These are phyloP conservation scores for Drosophila mettleri DNA, from an alignment of 2,888 invertebrate genomes.

Conservation along the genomic window DNA sequence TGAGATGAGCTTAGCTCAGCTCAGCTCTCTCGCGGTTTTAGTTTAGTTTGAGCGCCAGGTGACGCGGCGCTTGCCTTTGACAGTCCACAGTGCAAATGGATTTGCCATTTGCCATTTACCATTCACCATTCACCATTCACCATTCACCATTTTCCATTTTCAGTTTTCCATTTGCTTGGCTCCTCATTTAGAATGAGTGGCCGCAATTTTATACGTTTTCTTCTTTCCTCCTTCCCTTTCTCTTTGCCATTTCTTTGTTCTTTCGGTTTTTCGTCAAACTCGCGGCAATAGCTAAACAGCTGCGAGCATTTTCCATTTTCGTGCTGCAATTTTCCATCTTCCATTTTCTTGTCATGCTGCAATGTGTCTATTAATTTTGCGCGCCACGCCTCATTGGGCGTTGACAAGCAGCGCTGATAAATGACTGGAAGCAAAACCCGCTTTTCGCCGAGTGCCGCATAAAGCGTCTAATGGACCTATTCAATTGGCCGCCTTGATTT, in stretches of 20 bases:
- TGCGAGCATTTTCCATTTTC: slow-evolving; percentile 28
- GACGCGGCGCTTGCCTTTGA: slow-evolving; percentile 54
- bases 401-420: slow-evolving; percentile 66
- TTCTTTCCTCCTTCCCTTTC: no score
- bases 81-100: slow-evolving; percentile 73
- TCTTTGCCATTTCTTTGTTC: slow-evolving; percentile 7
- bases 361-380: slow-evolving; percentile 66
- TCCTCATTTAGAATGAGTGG: slow-evolving; percentile 60
- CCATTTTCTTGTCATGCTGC: slow-evolving; percentile 31
- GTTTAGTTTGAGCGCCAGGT: slow-evolving; percentile 34
- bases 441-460: slow-evolving; percentile 34
- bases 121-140: not conserved
- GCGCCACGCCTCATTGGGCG: slow-evolving; percentile 52
- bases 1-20: slow-evolving; percentile 13
- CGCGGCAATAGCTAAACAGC: slow-evolving; percentile 23
- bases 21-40: slow-evolving; percentile 12
- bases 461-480: slow-evolving; percentile 60
- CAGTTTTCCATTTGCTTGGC: slow-evolving; percentile 65
- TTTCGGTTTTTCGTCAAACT: slow-evolving; percentile 34
- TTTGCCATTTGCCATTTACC: slow-evolving; percentile 38
- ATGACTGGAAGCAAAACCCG: slow-evolving; percentile 44
- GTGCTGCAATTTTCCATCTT: slow-evolving; percentile 31
- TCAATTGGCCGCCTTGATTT: slow-evolving; percentile 61
- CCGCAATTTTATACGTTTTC: slow-evolving; percentile 48
- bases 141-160: slow-evolving; percentile 58